Conservation (phyloP, 2,888 invertebrate species). For the Cotesia congregata region DNA sequence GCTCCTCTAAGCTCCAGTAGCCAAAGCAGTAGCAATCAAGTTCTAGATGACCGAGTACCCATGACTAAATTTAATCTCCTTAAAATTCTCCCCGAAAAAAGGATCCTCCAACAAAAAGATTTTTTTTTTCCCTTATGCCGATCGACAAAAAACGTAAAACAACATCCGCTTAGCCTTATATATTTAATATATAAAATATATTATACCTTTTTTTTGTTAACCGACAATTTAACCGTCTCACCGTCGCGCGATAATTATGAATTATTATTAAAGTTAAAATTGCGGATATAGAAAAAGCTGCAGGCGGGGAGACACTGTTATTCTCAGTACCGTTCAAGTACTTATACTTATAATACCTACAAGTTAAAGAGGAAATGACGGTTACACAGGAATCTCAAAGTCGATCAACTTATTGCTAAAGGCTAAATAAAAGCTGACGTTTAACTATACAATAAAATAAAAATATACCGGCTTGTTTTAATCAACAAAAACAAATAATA, state of each 20-base stretch:
- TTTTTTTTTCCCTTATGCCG: conserved; percentile 10
- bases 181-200: not conserved
- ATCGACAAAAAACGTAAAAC: conserved; percentile 6
- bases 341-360: conserved; percentile 10
- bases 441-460: not conserved
- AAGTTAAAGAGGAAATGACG: conserved; percentile 36
- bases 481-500: not conserved
- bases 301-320: conserved; percentile 21
- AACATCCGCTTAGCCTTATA: not conserved
- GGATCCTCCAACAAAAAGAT: conserved; percentile 1
- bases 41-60: conserved; percentile 53
- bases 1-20: conserved; percentile 24
- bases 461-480: conserved; percentile 21
- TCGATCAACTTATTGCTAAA: conserved; percentile 44
- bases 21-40: conserved; percentile 28
- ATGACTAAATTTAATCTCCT: conserved; percentile 36
- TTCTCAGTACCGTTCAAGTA: conserved; percentile 37
- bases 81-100: conserved; percentile 28
- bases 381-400: conserved; percentile 48
- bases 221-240: conserved; percentile 1
- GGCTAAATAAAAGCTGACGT: not conserved
- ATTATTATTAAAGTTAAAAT: conserved; percentile 1
- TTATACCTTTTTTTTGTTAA: not conserved
- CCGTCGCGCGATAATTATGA: conserved; percentile 1
- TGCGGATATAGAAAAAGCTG: conserved; percentile 5